A percentile compares a stretch with the other conserved stretches of the same genome.
Evolutionary conservation across 2,797 vertebrate genomes (phyloP).

Genomic region (Acanthornis magna): DNA sequence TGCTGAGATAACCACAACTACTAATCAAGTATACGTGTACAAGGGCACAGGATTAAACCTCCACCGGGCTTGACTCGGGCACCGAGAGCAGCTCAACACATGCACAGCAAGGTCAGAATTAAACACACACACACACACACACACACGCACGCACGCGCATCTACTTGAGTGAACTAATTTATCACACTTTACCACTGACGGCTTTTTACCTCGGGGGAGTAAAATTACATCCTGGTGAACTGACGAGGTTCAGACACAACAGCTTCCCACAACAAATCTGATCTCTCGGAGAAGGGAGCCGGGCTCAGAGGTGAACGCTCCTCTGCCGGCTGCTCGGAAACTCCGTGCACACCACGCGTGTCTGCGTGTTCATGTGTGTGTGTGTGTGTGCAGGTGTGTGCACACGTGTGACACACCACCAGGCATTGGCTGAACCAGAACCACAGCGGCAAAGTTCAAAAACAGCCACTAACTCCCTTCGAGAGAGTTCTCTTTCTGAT

Average conservation of each 20-base stretch:
- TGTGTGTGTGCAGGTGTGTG: not conserved
- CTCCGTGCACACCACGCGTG: accelerated
- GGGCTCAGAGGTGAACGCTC: not conserved
- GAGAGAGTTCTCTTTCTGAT: not conserved
- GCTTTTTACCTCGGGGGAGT: conserved; percentile 75
- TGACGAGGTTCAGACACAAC: conserved; percentile 67
- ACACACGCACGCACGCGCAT: conserved; percentile 59
- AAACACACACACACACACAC: conserved; percentile 61
- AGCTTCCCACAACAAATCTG: conserved; percentile 56
- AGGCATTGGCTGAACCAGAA: not conserved
- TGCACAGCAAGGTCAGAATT: conserved; percentile 82
- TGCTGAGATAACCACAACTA: conserved; percentile 91
- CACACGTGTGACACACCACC: accelerated
- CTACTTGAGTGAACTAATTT: conserved; percentile 79
- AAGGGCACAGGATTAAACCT: conserved; percentile 92
- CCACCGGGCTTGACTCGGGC: conserved; percentile 84
- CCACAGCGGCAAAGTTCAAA: not conserved
- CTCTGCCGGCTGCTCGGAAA: conserved; percentile 12
- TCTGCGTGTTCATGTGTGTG: not conserved
- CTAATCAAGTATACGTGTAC: conserved; percentile 92
- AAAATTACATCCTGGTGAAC: conserved; percentile 78
- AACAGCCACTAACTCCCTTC: not conserved
- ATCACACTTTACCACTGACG: conserved; percentile 80
- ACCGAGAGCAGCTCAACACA: conserved; percentile 79
- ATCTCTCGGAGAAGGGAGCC: conserved; percentile 7